Conservation (phyloP, 64 coral and sea anemone genomes). For the Dendronephthya gigantea region DNA sequence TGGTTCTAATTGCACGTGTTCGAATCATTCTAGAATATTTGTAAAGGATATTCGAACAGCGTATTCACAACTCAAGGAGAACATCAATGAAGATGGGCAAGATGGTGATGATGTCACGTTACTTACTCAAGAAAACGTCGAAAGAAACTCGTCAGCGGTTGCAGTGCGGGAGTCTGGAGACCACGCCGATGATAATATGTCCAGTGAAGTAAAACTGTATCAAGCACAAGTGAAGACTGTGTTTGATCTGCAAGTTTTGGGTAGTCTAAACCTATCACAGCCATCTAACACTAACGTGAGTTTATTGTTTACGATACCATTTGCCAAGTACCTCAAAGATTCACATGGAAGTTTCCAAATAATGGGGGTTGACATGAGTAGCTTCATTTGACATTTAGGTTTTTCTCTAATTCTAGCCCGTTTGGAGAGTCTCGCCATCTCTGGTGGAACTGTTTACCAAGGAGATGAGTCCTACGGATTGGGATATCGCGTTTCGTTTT, state of each 20-base stretch:
- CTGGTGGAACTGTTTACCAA: constrained; percentile 75
- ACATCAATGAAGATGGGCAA: not conserved
- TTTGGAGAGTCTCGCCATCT: constrained; percentile 72
- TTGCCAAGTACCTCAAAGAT: too few species aligned
- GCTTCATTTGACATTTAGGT: not conserved
- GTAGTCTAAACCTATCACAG: not conserved
- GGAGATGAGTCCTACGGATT: constrained; percentile 56
- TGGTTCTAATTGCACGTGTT: not conserved
- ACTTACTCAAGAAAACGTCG: not conserved
- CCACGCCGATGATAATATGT: not conserved
- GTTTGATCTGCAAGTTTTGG: not conserved
- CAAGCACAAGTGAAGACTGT: not conserved
- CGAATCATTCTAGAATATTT: not conserved
- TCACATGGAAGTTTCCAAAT: too few species aligned
- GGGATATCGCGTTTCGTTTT: constrained; percentile 70
- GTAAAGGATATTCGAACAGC: not conserved
- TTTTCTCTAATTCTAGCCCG: constrained; percentile 11
- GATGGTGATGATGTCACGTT: not conserved
- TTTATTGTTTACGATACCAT: not conserved
- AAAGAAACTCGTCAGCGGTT: not conserved
- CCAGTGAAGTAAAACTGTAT: not conserved
- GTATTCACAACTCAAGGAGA: not conserved
- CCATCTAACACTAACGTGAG: not conserved
- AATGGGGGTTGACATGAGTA: too few species aligned
- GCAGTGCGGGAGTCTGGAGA: not conserved